A percentile compares a stretch with the other conserved stretches of the same genome.
phyloP scores from a whole-genome alignment of 23 tunicate genomes.

The Diplosoma virens region DNA sequence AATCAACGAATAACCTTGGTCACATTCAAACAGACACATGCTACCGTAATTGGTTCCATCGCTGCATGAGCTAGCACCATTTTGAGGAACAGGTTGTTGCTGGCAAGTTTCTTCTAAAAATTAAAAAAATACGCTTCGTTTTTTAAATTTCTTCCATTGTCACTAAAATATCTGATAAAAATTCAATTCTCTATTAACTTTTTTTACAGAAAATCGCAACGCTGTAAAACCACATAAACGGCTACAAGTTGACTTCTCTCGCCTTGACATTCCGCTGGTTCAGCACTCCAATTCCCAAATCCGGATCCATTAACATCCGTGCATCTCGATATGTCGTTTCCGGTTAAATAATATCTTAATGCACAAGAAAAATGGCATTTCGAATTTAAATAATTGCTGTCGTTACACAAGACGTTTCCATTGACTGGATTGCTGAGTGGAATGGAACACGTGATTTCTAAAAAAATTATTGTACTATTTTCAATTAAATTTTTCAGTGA shows the following conservation, averaged over 20 bases:
- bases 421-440: conserved; percentile 14
- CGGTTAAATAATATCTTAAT: conserved; percentile 38
- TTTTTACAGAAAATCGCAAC: too few species aligned
- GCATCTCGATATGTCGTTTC: conserved; percentile 32
- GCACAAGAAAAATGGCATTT: conserved; percentile 42
- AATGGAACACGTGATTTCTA: conserved; percentile 41
- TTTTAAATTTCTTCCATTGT: too few species aligned
- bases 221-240: too few species aligned
- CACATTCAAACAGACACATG: conserved; percentile 43
- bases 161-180: too few species aligned
- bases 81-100: conserved; percentile 29
- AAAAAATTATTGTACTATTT: too few species aligned
- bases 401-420: conserved; percentile 42
- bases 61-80: conserved; percentile 42
- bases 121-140: not conserved
- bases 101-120: conserved; percentile 31
- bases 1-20: conserved; percentile 27
- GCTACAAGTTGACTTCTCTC: too few species aligned
- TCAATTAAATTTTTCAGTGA: too few species aligned
- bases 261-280: conserved; percentile 24
- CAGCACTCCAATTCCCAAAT: conserved; percentile 31
- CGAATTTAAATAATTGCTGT: conserved; percentile 9
- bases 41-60: conserved; percentile 34
- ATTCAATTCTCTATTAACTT: too few species aligned
- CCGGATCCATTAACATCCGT: conserved; percentile 35